Conservation (phyloP, 1,140 invertebrate species). For the Bombus terrestris region DNA sequence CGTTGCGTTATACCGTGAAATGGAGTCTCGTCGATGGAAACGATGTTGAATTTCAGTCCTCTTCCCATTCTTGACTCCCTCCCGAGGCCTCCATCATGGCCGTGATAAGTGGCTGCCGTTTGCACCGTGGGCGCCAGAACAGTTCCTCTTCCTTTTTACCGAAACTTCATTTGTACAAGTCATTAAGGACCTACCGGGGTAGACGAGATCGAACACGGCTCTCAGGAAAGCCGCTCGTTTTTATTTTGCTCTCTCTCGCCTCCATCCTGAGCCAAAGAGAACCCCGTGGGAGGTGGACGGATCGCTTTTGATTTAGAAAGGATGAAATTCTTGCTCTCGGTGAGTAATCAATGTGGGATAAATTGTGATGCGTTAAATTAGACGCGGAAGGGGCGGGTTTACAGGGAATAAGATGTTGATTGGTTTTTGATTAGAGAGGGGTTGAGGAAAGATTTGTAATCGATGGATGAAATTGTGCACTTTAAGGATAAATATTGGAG, state of each 20-base stretch:
- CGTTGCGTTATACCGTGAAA: conserved; percentile 79
- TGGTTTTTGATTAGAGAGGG: neutral
- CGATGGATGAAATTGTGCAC: neutral
- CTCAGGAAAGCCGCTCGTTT: neutral
- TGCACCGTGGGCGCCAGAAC: conserved; percentile 57
- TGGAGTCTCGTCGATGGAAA: conserved; percentile 74
- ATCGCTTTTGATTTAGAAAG: conserved; percentile 38
- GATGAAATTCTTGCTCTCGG: conserved; percentile 1
- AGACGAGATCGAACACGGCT: conserved; percentile 47
- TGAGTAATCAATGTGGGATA: neutral
- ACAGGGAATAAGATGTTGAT: neutral
- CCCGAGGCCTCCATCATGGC: conserved; percentile 65
- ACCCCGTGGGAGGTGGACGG: conserved; percentile 20
- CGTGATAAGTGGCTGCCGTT: conserved; percentile 74
- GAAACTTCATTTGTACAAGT: conserved; percentile 75
- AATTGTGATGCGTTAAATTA: neutral
- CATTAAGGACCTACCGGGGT: conserved; percentile 66
- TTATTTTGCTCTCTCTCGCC: conserved; percentile 38
- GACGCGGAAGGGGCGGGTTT: neutral
- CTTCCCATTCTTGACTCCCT: conserved; percentile 41
- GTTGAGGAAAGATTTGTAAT: too few species aligned
- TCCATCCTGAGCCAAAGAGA: neutral
- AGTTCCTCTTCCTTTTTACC: conserved; percentile 66
- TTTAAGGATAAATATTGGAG: neutral
- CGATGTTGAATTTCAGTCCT: conserved; percentile 71